These are phyloP conservation scores for Exephanes ischioxanthus DNA, from an alignment of 2,888 invertebrate species.

Conservation along the genomic window DNA sequence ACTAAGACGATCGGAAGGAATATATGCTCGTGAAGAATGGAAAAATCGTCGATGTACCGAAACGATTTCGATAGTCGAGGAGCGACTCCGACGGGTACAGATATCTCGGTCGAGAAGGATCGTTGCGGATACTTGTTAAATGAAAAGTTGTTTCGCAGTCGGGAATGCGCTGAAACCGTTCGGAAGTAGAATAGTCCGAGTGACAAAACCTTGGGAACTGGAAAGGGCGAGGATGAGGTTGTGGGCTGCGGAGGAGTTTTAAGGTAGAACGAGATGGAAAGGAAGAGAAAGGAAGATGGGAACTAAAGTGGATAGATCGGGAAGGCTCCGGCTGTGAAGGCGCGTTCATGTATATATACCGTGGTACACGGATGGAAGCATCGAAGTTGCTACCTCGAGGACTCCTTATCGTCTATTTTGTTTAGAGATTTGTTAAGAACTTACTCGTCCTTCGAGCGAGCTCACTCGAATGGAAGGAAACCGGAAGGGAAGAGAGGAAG, in stretches of 20 bases:
- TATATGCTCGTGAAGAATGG: constrained; percentile 1
- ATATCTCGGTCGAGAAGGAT: constrained; percentile 3
- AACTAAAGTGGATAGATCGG: constrained; percentile 25
- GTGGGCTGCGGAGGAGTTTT: constrained; percentile 35
- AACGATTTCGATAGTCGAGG: not conserved
- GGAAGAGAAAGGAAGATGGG: constrained; percentile 20
- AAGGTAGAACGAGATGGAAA: constrained; percentile 51
- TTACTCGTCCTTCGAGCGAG: constrained; percentile 37
- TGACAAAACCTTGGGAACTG: constrained; percentile 36
- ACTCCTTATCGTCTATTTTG: constrained; percentile 67
- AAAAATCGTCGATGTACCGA: not conserved
- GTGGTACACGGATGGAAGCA: constrained; percentile 27
- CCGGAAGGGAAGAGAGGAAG: constrained; percentile 46
- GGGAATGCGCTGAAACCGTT: not conserved
- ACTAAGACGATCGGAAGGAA: not conserved
- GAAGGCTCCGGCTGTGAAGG: not conserved
- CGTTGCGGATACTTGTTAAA: constrained; percentile 30
- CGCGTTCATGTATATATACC: constrained; percentile 23
- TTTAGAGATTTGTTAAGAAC: constrained; percentile 66
- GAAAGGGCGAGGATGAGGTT: constrained; percentile 39
- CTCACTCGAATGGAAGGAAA: constrained; percentile 51
- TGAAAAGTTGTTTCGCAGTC: constrained; percentile 41
- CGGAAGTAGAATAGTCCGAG: constrained; percentile 34
- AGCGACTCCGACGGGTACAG: constrained; percentile 13
- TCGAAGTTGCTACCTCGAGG: constrained; percentile 54